phyloP scores from a whole-genome alignment of 2,113 vertebrate genomes.

The Seriola rivoliana region DNA sequence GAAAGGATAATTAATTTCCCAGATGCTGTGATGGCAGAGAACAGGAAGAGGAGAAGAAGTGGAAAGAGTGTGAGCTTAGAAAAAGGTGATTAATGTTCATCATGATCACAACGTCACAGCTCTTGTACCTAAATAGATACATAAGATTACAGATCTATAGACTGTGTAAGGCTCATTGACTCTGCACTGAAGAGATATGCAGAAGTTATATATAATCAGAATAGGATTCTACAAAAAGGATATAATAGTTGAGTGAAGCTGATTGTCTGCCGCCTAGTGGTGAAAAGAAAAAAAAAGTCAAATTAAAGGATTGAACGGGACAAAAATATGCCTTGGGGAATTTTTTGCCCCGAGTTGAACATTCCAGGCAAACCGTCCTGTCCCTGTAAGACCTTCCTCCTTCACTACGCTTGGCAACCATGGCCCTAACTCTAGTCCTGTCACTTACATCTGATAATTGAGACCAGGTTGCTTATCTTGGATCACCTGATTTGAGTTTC shows the following conservation, averaged over 20 bases:
- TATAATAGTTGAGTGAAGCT: not conserved
- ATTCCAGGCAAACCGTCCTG: not conserved
- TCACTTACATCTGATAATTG: no score
- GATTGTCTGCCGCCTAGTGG: slow-evolving; percentile 28
- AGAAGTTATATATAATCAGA: not conserved
- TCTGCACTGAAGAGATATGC: not conserved
- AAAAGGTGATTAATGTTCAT: slow-evolving; percentile 1
- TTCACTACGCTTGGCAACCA: no score
- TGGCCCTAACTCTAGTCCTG: no score
- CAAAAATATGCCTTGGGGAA: not conserved
- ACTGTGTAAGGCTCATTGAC: not conserved
- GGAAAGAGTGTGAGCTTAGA: not conserved
- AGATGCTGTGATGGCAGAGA: slow-evolving; percentile 38
- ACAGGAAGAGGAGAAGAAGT: not conserved
- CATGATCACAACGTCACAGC: not conserved
- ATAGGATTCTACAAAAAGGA: not conserved
- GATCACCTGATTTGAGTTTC: no score
- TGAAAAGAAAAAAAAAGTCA: not conserved
- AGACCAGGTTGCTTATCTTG: no score
- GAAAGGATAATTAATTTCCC: slow-evolving; percentile 52
- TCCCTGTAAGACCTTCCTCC: no score
- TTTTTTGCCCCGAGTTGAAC: not conserved
- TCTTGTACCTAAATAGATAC: not conserved
- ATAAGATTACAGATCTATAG: not conserved
- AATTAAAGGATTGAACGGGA: not conserved